Conservation (phyloP, 2,113 vertebrate species). For the Onychostoma macrolepis region DNA sequence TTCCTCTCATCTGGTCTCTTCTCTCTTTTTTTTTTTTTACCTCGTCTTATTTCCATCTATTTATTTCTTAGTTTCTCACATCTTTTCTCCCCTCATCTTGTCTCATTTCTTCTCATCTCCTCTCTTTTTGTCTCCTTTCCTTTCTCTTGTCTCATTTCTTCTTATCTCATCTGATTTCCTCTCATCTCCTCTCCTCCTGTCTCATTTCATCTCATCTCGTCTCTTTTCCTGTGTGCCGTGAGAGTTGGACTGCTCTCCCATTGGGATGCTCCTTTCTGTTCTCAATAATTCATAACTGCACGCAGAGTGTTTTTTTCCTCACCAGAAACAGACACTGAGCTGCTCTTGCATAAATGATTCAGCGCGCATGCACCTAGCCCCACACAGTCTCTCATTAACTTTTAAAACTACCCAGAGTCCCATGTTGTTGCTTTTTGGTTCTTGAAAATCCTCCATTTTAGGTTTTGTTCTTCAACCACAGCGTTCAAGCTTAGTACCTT, state of each 20-base stretch:
- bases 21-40: too few species aligned
- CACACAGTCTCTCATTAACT: slow-evolving; percentile 33
- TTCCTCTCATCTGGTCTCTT: background rate
- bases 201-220: background rate
- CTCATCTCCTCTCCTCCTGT: background rate
- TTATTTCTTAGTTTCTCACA: background rate
- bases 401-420: slow-evolving; percentile 28
- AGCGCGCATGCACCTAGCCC: slow-evolving; percentile 19
- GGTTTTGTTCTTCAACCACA: slow-evolving; percentile 24
- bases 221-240: background rate
- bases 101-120: background rate
- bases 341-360: slow-evolving; percentile 46
- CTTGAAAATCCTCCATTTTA: slow-evolving; percentile 29
- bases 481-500: background rate
- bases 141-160: background rate
- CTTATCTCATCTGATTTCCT: background rate
- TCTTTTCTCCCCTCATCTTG: background rate
- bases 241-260: slow-evolving; percentile 19
- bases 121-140: background rate
- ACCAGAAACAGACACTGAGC: slow-evolving; percentile 48
- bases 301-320: slow-evolving; percentile 26
- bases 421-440: slow-evolving; percentile 25
- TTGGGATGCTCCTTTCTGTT: slow-evolving; percentile 39
- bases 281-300: slow-evolving; percentile 56
- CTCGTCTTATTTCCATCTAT: too few species aligned